phyloP scores from a whole-genome alignment of 2,113 vertebrate genomes.

The Ameiurus melas region DNA sequence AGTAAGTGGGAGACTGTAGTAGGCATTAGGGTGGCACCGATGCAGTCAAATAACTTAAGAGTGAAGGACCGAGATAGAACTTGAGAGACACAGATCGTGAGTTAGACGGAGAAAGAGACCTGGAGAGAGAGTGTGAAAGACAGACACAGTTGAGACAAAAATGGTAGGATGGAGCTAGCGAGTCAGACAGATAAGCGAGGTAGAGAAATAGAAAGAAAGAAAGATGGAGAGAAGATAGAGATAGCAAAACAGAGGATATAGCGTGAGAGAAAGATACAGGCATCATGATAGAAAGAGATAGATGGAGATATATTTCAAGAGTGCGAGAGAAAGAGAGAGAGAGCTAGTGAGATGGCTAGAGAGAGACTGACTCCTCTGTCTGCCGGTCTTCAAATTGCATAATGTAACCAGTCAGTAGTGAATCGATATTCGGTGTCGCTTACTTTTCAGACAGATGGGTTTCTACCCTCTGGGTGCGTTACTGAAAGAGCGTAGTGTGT shows the following conservation, averaged over 20 bases:
- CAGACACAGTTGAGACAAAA: neutral
- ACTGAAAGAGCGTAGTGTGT: neutral
- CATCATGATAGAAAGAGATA: neutral
- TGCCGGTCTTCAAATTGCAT: slow-evolving; percentile 14
- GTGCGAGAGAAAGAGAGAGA: neutral
- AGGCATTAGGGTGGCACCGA: slow-evolving; percentile 19
- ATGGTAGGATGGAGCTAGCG: neutral
- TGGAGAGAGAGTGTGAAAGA: no score
- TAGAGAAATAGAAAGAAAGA: neutral
- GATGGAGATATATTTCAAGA: neutral
- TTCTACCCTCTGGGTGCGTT: slow-evolving; percentile 36
- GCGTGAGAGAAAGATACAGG: neutral
- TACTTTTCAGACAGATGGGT: slow-evolving; percentile 29
- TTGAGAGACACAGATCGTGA: neutral
- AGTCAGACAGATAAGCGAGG: neutral
- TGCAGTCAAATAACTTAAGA: slow-evolving; percentile 1
- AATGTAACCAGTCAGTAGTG: slow-evolving; percentile 46
- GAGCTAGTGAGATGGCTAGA: neutral
- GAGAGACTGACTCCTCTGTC: slow-evolving; percentile 1
- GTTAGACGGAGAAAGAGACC: neutral
- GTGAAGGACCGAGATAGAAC: neutral
- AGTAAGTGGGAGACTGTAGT: slow-evolving; percentile 66
- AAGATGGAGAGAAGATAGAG: neutral
- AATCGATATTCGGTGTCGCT: slow-evolving; percentile 22
- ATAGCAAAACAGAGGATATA: neutral